These are phyloP conservation scores for Cyanistes caeruleus DNA, from an alignment of 2,113 vertebrate genomes.

Conservation along the genomic window DNA sequence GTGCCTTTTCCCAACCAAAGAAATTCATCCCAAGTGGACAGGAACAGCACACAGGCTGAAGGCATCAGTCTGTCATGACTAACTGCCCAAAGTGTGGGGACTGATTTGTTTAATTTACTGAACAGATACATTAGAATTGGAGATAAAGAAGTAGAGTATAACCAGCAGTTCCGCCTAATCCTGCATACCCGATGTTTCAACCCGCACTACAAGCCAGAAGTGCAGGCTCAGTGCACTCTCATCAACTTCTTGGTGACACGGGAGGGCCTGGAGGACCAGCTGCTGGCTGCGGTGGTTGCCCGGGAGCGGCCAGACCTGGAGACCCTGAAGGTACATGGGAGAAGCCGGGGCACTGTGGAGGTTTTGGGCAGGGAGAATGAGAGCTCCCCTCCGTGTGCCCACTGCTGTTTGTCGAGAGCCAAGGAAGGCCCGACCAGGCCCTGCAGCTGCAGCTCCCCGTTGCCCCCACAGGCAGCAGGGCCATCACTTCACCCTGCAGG, in stretches of 20 bases:
- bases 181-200: conserved; percentile 80
- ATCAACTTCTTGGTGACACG: conserved; percentile 82
- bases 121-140: conserved; percentile 76
- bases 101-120: neutral
- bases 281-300: conserved; percentile 78
- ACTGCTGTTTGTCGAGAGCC: fast-evolving
- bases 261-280: conserved; percentile 80
- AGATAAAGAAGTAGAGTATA: conserved; percentile 79
- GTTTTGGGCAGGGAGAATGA: neutral
- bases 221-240: conserved; percentile 81
- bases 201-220: conserved; percentile 81
- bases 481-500: neutral
- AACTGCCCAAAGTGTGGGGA: neutral
- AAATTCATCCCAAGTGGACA: neutral
- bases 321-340: conserved; percentile 70
- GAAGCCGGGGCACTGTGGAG: fast-evolving
- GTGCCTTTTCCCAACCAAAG: neutral
- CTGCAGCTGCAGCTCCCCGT: fast-evolving
- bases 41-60: neutral
- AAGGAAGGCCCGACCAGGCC: fast-evolving
- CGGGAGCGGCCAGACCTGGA: conserved; percentile 78
- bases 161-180: conserved; percentile 76
- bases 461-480: fast-evolving
- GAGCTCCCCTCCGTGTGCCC: fast-evolving
- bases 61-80: neutral